Base-by-base conservation (phyloP, 2,797 vertebrate genomes). In the Cirrhinus mrigala region DNA sequence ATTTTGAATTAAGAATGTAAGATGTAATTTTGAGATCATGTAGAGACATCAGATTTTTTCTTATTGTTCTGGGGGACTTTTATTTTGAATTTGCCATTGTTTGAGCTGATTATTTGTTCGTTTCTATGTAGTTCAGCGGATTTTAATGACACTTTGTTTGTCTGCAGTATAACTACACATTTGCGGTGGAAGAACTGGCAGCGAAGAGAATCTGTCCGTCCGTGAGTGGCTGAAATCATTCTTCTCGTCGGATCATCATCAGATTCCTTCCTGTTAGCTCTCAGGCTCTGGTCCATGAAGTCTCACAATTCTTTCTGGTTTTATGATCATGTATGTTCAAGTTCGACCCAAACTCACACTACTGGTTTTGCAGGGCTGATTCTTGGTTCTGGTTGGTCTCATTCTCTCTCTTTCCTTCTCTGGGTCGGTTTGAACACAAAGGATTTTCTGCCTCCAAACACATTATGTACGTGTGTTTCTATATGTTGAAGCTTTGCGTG, bases 101-200 rank as follows among this genome's bases (percentile, higher is more conserved):
- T 27, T 15, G 20, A 10, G 24, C 5, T 6, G 60, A 14, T 62
- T 1, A 24, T 16, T 9, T 8, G 5, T 14, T 8, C 0, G 2
- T 56, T 2, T 40, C 29, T 46, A n/a, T 82, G 14, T 48, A 44
- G 6, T 14, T 82, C 1, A 48, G 24, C 15, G 8, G 22, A 9
- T 16, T n/a, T 69, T n/a, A 24, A 0, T 24, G 29, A 10, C n/a
- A 0, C 15, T 2, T 24, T 71, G 22, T 58, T 18, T 86, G 12
- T 78, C 50, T 83, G 20, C 88, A 96, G 95, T 96, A 95, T 73
- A 94, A 90, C 88, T 96, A 96, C 92, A 93, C 94, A 0, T 96
- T 96, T 84, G 22, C 84, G 0, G 91, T 95, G 79, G 95, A 96
- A 90, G 94, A 96, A 86, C 91, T 78, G 70, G 94, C 94, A 22